Base-by-base conservation (phyloP, 2,888 invertebrate genomes). In the Koerneria pararmatus region DNA sequence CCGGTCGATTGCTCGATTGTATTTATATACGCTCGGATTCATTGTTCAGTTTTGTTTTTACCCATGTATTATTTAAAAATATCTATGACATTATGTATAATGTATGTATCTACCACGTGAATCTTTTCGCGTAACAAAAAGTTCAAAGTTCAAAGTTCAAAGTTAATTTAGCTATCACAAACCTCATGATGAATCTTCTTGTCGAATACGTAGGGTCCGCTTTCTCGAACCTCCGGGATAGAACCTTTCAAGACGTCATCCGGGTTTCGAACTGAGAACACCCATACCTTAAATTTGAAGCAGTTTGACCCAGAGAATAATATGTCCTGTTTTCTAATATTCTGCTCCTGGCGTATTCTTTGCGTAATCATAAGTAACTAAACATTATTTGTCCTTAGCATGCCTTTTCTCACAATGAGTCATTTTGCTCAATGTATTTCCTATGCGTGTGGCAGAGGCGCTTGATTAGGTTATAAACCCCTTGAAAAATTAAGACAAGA, bases 131-230 rank as follows among this genome's bases (percentile, higher is more conserved):
- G 37, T 22, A 37, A 41, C 6, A 22, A 6, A 56, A 29, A 56
- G 15, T n/a, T n/a, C n/a, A n/a, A 31, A 6, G 15, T 22, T 31
- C 8, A 60, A 60, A 48, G 22, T 35, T 49, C 49, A 61, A 49
- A 49, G 60, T 29, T 46, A 41, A 41, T 35, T 22, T 24, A 19
- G 11, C 31, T 22, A 3, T 1, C 19, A 3, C 41, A n/a, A 32
- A 80, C 78, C 61, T 76, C 73, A 67, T 80, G 71, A 65, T 75
- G 75, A 49, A 78, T 68, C 41, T 70, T 76, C 63, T 82, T 78
- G 67, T 79, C 76, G 67, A 81, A 84, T 27, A 74, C 74, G 67
- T 82, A 84, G 1, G 84, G 84, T 5, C 84, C 84, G 19, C 71
- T 71, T 51, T 71, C 73, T 56, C 71, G 63, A 2, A 84, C 71